Conservation (phyloP, 1,140 invertebrate genomes). For the Piezodorus guildinii region DNA sequence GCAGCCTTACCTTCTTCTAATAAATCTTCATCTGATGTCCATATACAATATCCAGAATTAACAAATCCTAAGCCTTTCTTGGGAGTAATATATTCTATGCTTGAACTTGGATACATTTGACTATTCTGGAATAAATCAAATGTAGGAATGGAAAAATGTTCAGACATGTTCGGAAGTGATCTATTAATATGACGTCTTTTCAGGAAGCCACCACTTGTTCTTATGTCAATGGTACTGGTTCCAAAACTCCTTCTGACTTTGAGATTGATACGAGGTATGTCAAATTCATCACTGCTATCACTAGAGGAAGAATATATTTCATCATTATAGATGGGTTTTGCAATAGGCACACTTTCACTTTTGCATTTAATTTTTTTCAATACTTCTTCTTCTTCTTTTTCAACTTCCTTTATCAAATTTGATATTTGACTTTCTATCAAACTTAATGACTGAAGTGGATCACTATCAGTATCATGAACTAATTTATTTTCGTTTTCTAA, state of each 20-base stretch:
- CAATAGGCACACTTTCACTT: slow-evolving; percentile 24
- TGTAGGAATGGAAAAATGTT: slow-evolving; percentile 16
- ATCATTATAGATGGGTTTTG: no score
- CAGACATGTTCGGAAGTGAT: slow-evolving; percentile 24
- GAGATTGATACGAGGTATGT: slow-evolving; percentile 1
- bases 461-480: background rate
- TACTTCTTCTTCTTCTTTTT: slow-evolving; percentile 27
- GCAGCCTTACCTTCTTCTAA: slow-evolving; percentile 4
- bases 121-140: background rate
- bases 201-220: background rate
- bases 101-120: slow-evolving; percentile 9
- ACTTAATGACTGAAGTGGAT: slow-evolving; percentile 10
- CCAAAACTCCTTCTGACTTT: slow-evolving; percentile 10
- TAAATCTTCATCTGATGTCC: slow-evolving; percentile 19
- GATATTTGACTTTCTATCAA: slow-evolving; percentile 27
- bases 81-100: slow-evolving; percentile 28
- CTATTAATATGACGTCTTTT: slow-evolving; percentile 15
- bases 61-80: slow-evolving; percentile 3
- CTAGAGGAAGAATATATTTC: background rate
- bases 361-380: background rate
- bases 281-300: slow-evolving; percentile 34
- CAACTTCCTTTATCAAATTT: slow-evolving; percentile 27
- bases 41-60: slow-evolving; percentile 28
- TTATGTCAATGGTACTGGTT: slow-evolving; percentile 17
- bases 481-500: background rate